Evolutionary conservation across 2,888 invertebrate species (phyloP), one percentile per base, ranked within the genome.

Genomic region (Belgica antarctica): DNA sequence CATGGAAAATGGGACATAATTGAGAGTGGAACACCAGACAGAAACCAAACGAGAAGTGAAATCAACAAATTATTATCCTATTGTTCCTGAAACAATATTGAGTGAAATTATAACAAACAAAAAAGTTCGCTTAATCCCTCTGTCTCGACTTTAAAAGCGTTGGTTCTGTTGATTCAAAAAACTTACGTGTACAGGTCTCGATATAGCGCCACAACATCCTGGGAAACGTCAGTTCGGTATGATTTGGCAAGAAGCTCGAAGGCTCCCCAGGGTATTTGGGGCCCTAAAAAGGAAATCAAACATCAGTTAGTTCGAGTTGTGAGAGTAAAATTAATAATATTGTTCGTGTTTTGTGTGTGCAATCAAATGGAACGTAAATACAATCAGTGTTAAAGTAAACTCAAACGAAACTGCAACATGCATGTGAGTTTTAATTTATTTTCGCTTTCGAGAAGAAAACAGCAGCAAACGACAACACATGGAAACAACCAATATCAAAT

Each of bases 401-500:
- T 7, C 7, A 41, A 41, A 41, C 41, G 15, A 41, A 5, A 41
- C n/a, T 41, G 5, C n/a, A n/a, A n/a, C 41, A 63, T 63, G 63
- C 63, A 34, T 41, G 61, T 28, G 61, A 61, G 61, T 61, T 52
- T 2, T 5, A 41, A 41, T 31, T n/a, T n/a, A n/a, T n/a, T n/a
- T n/a, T n/a, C n/a, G n/a, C n/a, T n/a, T n/a, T 41, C 41, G 15
- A 41, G 19, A 62, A 12, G 10, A 52, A 17, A 62, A 62, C 27
- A 61, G 19, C 25, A 62, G 28, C 28, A 62, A 62, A 62, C 24
- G 27, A n/a, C 1, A 61, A 61, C 61, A 61, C 61, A 61, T 25
- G 61, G 61, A 63, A 31, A 41, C 63, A 36, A 63, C 12, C 36
- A 63, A 63, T 31, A 41, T 63, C 63, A 41, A 41, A 36, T 41